Evolutionary conservation across 2,888 invertebrate genomes (phyloP), one percentile per base, ranked within the genome.

Genomic region (Cephus pulcher): DNA sequence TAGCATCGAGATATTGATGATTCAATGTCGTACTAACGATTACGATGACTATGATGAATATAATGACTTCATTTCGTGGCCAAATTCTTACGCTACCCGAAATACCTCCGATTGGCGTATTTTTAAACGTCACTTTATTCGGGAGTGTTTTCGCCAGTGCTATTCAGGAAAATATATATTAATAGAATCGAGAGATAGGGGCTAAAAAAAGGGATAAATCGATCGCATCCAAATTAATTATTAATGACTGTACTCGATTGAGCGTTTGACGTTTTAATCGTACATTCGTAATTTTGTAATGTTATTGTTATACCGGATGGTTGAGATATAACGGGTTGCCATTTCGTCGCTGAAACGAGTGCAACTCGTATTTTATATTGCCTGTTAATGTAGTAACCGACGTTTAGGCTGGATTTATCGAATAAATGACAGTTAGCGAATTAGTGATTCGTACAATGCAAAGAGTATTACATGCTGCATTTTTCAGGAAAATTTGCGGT

Each of bases 221-320:
- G 35, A 74, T 74, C 12, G 74, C 74, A 74, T 34, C 34, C 37
- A 30, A 74, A 34, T 30, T 34, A 71, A 30, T 34, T 74, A 74
- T 34, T 34, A 34, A 74, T 34, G 74, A 74, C 74, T 74, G 71
- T 71, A 74, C 35, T 74, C 12, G n/a, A 35, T 74, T 30, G 37
- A 35, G 35, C 74, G 34, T 74, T 74, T 30, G 74, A 35, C 37
- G 35, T 74, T 35, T 74, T 35, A 74, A 75, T 75, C 73, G 74
- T 70, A 74, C 71, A 74, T 79, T 78, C 76, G 73, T 69, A 82
- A 73, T 77, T 79, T 81, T 78, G 79, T 79, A 78, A 78, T 79
- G 77, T 79, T 75, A 75, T 79, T 77, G 80, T 79, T 56, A 71
- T 74, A 35, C 34, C 37, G 34, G 76, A 76, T 73, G 74, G 37